phyloP scores from a whole-genome alignment of 1,140 invertebrate genomes.

The Paraescarpia echinospica region DNA sequence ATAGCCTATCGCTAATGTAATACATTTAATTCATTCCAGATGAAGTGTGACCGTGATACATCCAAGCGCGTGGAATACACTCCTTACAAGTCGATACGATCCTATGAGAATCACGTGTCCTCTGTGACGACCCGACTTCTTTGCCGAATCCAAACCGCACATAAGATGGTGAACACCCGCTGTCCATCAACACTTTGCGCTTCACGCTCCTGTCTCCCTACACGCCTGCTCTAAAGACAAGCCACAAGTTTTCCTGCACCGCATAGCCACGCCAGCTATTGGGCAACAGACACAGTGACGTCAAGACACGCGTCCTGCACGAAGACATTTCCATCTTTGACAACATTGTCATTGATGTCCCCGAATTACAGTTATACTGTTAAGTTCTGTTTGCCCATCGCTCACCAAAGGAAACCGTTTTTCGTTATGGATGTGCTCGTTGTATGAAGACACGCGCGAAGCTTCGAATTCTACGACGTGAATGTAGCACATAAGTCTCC shows the following conservation, averaged over 20 bases:
- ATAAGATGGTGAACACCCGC: too few species aligned
- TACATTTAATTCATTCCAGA: background rate
- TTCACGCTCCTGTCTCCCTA: background rate
- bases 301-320: background rate
- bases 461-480: background rate
- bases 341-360: background rate
- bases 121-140: background rate
- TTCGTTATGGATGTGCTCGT: background rate
- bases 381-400: background rate
- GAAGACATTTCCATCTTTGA: background rate
- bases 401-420: background rate
- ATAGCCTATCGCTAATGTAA: background rate
- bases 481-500: background rate
- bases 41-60: background rate
- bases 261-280: background rate
- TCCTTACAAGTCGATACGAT: background rate
- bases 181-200: background rate
- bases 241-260: background rate
- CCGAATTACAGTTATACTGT: background rate
- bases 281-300: background rate
- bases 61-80: too few species aligned
- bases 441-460: background rate
- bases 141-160: background rate
- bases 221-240: background rate
- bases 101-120: background rate